Conservation (phyloP, 2,888 invertebrate species). For the Megastigmus dorsalis region DNA sequence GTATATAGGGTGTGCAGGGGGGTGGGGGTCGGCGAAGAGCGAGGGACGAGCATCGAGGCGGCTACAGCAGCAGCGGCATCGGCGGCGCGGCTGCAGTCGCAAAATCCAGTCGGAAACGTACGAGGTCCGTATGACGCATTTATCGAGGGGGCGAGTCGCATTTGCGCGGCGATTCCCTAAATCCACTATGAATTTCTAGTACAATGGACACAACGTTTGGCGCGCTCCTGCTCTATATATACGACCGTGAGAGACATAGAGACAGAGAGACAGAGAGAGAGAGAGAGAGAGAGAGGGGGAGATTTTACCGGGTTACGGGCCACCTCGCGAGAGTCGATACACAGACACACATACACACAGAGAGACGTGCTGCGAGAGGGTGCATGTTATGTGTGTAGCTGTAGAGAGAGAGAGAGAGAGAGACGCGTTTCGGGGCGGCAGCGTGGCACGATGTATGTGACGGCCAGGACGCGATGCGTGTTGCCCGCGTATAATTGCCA, state of each 20-base stretch:
- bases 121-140: constrained; percentile 50
- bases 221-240: too few species aligned
- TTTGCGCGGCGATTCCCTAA: constrained; percentile 52
- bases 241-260: too few species aligned
- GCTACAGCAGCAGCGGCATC: too few species aligned
- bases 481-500: constrained; percentile 70
- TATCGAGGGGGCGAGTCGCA: constrained; percentile 40
- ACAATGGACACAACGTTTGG: constrained; percentile 38
- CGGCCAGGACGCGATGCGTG: constrained; percentile 66
- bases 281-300: not conserved
- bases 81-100: not conserved
- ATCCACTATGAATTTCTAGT: constrained; percentile 54
- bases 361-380: constrained; percentile 62
- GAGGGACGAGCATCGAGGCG: too few species aligned
- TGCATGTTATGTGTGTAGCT: too few species aligned
- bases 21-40: too few species aligned
- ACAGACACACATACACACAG: constrained; percentile 11
- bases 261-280: not conserved
- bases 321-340: too few species aligned
- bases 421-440: too few species aligned
- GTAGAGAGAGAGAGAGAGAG: too few species aligned
- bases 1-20: too few species aligned
- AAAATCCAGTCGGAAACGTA: constrained; percentile 46
- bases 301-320: constrained; percentile 31
- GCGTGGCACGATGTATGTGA: constrained; percentile 73